Conservation (phyloP, 2,888 invertebrate species). For the Ectemnius continuus region DNA sequence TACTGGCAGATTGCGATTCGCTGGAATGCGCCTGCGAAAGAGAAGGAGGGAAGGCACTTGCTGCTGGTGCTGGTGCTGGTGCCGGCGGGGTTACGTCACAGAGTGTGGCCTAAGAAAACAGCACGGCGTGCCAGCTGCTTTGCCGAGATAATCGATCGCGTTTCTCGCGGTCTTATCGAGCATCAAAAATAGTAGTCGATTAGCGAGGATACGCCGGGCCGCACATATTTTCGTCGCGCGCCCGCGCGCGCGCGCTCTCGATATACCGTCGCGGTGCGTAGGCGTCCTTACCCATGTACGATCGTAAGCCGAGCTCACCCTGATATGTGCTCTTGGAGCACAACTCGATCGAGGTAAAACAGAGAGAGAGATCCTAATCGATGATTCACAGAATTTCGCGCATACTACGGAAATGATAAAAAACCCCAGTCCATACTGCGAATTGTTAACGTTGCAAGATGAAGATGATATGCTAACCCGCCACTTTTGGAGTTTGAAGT, state of each 20-base stretch:
- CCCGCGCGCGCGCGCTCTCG: not conserved
- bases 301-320: not conserved
- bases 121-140: conserved; percentile 13
- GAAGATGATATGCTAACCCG: too few species aligned
- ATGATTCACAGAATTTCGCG: conserved; percentile 2
- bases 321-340: not conserved
- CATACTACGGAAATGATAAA: not conserved
- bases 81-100: conserved; percentile 26
- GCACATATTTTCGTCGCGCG: conserved; percentile 1
- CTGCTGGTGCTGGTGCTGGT: conserved; percentile 25
- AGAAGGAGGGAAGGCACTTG: conserved; percentile 21
- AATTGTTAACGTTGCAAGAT: too few species aligned
- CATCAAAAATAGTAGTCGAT: conserved; percentile 10
- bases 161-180: conserved; percentile 16
- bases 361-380: not conserved
- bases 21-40: conserved; percentile 14
- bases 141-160: conserved; percentile 16
- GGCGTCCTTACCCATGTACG: not conserved
- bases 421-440: too few species aligned
- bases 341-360: too few species aligned
- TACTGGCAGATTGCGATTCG: conserved; percentile 1
- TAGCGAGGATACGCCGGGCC: not conserved
- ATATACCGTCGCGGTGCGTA: conserved; percentile 1
- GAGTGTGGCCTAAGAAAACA: conserved; percentile 32
- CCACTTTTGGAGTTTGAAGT: too few species aligned